phyloP scores from a whole-genome alignment of 1,140 invertebrate species.

The Hypsibius dujardini region DNA sequence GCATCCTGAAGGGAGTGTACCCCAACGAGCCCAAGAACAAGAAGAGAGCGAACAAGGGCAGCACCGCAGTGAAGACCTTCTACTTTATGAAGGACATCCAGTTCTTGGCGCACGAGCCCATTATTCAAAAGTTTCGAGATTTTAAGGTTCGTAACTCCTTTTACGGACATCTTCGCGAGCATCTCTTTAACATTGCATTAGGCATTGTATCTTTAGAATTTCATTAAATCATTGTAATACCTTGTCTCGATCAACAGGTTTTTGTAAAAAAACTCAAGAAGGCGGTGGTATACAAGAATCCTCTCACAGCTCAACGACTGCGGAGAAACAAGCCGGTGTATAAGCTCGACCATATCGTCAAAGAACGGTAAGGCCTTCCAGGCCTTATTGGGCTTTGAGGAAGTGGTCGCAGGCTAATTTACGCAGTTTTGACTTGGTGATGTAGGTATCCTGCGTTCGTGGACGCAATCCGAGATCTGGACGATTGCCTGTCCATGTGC shows the following conservation, averaged over 20 bases:
- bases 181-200: slow-evolving; percentile 18
- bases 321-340: slow-evolving; percentile 62
- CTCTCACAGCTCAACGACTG: slow-evolving; percentile 50
- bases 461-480: slow-evolving; percentile 84
- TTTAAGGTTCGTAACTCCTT: slow-evolving; percentile 49
- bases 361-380: slow-evolving; percentile 44
- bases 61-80: slow-evolving; percentile 66
- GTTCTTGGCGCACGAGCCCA: slow-evolving; percentile 84
- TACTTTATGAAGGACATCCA: slow-evolving; percentile 93
- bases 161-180: slow-evolving; percentile 11
- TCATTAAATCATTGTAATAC: too few relatives aligned
- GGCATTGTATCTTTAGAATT: slow-evolving; percentile 2
- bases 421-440: slow-evolving; percentile 22
- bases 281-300: slow-evolving; percentile 58
- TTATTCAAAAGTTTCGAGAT: slow-evolving; percentile 82
- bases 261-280: slow-evolving; percentile 50
- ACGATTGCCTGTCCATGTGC: slow-evolving; percentile 84
- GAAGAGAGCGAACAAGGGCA: slow-evolving; percentile 77
- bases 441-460: slow-evolving; percentile 78
- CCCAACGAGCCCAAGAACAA: slow-evolving; percentile 86
- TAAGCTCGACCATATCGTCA: slow-evolving; percentile 86
- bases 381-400: too few relatives aligned
- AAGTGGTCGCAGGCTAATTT: background rate
- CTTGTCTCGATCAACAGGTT: slow-evolving; percentile 28
- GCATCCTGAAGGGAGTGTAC: slow-evolving; percentile 95